Conservation (phyloP, 2,113 vertebrate genomes). For the Platysteira castanea region DNA sequence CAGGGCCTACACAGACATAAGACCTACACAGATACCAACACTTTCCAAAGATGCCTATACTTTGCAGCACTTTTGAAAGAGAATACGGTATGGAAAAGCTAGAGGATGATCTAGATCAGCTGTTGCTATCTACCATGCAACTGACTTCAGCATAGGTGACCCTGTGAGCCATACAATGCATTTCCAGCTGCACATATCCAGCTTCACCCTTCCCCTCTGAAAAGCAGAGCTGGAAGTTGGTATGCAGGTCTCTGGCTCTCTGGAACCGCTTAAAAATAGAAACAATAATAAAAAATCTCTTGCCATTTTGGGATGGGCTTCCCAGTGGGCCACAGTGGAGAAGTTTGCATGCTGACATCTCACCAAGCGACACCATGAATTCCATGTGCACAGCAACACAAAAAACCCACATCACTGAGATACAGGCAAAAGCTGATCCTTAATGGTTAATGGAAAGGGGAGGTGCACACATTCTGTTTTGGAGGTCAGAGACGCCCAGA, state of each 20-base stretch:
- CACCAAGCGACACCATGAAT: rapidly evolving
- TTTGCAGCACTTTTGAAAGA: not conserved
- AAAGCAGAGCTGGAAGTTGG: not conserved
- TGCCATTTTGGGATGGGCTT: not conserved
- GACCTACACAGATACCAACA: not conserved
- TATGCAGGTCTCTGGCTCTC: not conserved
- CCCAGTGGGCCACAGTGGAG: not conserved
- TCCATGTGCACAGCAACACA: not conserved
- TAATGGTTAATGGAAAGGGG: not conserved
- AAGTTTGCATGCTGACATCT: not conserved
- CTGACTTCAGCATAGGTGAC: not conserved
- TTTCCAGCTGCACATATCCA: not conserved
- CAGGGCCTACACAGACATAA: not conserved
- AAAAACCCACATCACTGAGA: not conserved
- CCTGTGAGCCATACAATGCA: not conserved
- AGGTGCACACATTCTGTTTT: not conserved
- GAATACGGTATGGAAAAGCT: not conserved
- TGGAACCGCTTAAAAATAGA: not conserved
- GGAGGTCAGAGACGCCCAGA: not conserved
- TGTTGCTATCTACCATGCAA: not conserved
- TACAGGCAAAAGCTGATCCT: not conserved
- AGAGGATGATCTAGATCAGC: not conserved
- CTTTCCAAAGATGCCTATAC: not conserved
- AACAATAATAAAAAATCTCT: not conserved
- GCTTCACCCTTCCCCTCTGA: not conserved